phyloP scores from a whole-genome alignment of 2,797 vertebrate genomes.

The Hoplostethus atlanticus region DNA sequence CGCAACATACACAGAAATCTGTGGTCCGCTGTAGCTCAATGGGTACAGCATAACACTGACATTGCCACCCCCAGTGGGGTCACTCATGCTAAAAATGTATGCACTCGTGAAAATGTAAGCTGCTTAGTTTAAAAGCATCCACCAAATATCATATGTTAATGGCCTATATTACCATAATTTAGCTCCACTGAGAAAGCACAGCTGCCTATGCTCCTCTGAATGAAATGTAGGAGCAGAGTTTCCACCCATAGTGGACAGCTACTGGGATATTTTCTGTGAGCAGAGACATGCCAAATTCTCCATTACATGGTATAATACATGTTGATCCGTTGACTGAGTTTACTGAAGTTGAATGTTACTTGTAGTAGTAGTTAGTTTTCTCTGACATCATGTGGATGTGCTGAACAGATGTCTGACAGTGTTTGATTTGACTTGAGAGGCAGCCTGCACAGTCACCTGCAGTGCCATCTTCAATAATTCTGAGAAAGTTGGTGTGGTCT shows the following conservation, averaged over 20 bases:
- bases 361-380: slow-evolving; percentile 6
- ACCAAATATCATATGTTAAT: slow-evolving; percentile 59
- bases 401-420: slow-evolving; percentile 20
- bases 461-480: background rate
- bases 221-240: slow-evolving; percentile 32
- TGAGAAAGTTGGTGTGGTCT: slow-evolving; percentile 12
- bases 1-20: background rate
- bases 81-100: slow-evolving; percentile 50
- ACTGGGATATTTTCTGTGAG: slow-evolving; percentile 26
- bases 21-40: background rate
- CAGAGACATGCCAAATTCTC: slow-evolving; percentile 35
- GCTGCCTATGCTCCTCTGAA: slow-evolving; percentile 36
- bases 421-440: slow-evolving; percentile 17
- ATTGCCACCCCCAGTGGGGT: slow-evolving; percentile 36
- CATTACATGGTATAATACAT: slow-evolving; percentile 16
- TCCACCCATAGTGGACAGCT: slow-evolving; percentile 25
- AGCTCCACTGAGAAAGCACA: slow-evolving; percentile 44
- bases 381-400: slow-evolving; percentile 7
- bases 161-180: slow-evolving; percentile 63
- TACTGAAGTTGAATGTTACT: slow-evolving; percentile 21
- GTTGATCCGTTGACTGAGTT: slow-evolving; percentile 37
- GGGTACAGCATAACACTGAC: slow-evolving; percentile 9
- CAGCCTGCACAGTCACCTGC: background rate
- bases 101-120: slow-evolving; percentile 47
- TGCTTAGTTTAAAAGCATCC: slow-evolving; percentile 56